These are phyloP conservation scores for Ceratoteleas bidentatus DNA, from an alignment of 1,140 invertebrate species.

Conservation along the genomic window DNA sequence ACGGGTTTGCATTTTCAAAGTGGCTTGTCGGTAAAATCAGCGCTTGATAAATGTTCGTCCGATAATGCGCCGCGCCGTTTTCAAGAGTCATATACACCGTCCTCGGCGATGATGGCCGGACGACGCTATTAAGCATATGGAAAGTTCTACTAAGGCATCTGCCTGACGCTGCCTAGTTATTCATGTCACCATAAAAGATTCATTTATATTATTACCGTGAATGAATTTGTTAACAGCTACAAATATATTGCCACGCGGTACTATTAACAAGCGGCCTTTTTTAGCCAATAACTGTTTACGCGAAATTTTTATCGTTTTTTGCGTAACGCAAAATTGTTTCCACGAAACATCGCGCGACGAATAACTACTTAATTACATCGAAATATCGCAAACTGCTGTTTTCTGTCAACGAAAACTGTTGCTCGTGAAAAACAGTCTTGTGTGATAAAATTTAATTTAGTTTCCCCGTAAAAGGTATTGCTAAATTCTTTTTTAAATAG, in stretches of 20 bases:
- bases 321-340: background rate
- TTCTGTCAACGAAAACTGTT: too few species aligned
- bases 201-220: slow-evolving; percentile 50
- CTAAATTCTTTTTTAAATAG: too few species aligned
- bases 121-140: slow-evolving; percentile 59
- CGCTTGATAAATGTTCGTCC: slow-evolving; percentile 54
- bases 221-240: slow-evolving; percentile 54
- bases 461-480: too few species aligned
- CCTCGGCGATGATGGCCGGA: slow-evolving; percentile 53
- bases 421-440: too few species aligned
- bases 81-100: slow-evolving; percentile 56
- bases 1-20: slow-evolving; percentile 24
- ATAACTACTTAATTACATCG: too few species aligned
- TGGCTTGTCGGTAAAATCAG: slow-evolving; percentile 42
- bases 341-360: background rate
- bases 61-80: slow-evolving; percentile 30
- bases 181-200: slow-evolving; percentile 61
- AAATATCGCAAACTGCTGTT: too few species aligned
- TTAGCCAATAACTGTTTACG: slow-evolving; percentile 12
- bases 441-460: too few species aligned
- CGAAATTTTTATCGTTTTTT: slow-evolving; percentile 2
- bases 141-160: slow-evolving; percentile 58
- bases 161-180: slow-evolving; percentile 48
- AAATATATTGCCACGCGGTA: slow-evolving; percentile 32
- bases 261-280: slow-evolving; percentile 18